phyloP scores from a whole-genome alignment of 2,113 vertebrate species.

The Lophotis ruficrista region DNA sequence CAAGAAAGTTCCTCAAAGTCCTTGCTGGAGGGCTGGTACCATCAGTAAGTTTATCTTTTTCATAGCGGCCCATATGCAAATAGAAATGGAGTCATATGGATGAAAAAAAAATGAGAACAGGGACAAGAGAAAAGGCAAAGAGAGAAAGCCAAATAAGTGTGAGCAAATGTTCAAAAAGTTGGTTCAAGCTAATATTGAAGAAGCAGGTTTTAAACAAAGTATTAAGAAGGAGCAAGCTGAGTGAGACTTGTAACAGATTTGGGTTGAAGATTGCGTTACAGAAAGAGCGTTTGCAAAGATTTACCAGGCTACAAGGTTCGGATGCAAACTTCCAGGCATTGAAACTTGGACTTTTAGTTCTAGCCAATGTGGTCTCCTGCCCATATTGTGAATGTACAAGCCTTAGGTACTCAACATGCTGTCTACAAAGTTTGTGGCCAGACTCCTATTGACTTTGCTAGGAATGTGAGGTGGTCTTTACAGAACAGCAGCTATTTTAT shows the following conservation, averaged over 20 bases:
- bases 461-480: neutral
- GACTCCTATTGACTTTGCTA: neutral
- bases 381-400: neutral
- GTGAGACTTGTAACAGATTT: neutral
- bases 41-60: constrained; percentile 48
- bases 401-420: neutral
- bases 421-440: neutral
- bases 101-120: neutral
- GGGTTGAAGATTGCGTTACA: neutral
- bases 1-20: constrained; percentile 42
- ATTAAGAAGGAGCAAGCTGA: neutral
- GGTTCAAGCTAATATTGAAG: neutral
- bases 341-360: neutral
- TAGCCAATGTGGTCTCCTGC: neutral
- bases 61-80: constrained; percentile 44
- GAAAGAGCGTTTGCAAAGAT: neutral
- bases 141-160: neutral
- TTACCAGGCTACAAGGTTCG: neutral
- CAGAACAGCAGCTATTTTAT: neutral
- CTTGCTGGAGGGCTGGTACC: constrained; percentile 31
- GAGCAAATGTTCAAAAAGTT: neutral
- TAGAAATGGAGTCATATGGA: neutral
- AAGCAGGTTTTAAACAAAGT: neutral
- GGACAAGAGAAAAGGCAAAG: constrained; percentile 8
- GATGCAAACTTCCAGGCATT: neutral